Evolutionary conservation across 1,140 invertebrate genomes (phyloP), one percentile per base, ranked within the genome.

Genomic region (Mamestra configurata): DNA sequence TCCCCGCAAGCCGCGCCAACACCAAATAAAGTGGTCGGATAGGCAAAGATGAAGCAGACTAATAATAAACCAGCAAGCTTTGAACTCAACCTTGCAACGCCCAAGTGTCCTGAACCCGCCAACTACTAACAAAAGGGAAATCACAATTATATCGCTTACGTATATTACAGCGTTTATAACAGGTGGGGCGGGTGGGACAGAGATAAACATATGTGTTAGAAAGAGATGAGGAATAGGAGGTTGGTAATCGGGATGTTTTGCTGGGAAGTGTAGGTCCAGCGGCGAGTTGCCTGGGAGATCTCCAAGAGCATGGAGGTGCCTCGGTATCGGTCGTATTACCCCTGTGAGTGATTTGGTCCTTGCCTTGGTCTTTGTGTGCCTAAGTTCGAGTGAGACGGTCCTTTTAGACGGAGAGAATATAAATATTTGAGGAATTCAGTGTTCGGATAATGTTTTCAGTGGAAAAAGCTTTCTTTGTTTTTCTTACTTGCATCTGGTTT

Each of bases 221-320:
- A 59, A 59, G 84, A 79, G 83, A 82, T 18, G 68, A 71, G 57
- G 27, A 64, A 61, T 31, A 22, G 73, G 57, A 13, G 24, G 18
- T 73, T 61, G 71, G 49, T 83, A 77, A 79, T 77, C n/a, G 40
- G 37, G 64, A 72, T 73, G 64, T 76, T 72, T 40, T 83, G 83
- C 83, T 79, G 83, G 79, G 83, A 83, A 80, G 80, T 80, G 71
- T 55, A 46, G 84, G 79, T 81, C 84, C 84, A 80, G 80, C 84
- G 66, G 73, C 83, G 86, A 94, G 92, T 94, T 94, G 93, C 92
- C 93, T 89, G 91, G 93, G 92, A 92, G 93, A 93, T 89, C 84
- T 93, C 86, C 80, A 57, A 75, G 89, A 85, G 86, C 64, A 94
- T 94, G 93, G 93, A 93, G 89, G 92, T 94, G 91, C 93, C 92